phyloP scores from a whole-genome alignment of 2,113 vertebrate species.

The Furnarius figulus region DNA sequence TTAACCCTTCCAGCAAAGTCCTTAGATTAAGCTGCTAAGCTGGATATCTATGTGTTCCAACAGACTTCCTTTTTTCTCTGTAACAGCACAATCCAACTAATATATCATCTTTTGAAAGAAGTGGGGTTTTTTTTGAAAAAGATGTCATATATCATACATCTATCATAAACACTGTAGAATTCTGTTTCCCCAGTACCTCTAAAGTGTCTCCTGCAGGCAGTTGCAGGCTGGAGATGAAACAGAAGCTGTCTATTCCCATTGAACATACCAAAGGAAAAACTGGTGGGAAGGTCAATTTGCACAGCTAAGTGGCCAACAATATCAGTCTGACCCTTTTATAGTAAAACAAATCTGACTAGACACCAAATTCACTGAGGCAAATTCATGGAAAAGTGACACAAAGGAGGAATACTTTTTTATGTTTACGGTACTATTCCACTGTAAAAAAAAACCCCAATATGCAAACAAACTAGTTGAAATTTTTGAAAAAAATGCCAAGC shows the following conservation, averaged over 20 bases:
- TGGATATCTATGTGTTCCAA: rapidly evolving
- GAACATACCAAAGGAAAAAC: neutral
- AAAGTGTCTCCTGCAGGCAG: neutral
- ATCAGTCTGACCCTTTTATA: neutral
- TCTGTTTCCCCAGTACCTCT: neutral
- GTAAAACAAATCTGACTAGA: neutral
- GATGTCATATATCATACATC: rapidly evolving
- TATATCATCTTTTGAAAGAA: rapidly evolving
- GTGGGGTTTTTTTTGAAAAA: rapidly evolving
- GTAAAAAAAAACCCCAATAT: neutral
- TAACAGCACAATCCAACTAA: neutral
- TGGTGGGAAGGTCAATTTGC: neutral
- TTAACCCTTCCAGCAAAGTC: neutral
- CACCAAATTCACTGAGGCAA: neutral
- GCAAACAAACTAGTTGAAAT: neutral
- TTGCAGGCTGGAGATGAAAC: neutral
- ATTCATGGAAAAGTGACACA: neutral
- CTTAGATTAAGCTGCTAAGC: neutral
- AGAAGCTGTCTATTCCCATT: neutral
- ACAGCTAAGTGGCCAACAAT: neutral
- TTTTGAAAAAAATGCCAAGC: neutral
- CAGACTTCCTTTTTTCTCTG: neutral
- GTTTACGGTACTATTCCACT: neutral
- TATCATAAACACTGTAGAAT: neutral
- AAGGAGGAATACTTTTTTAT: neutral